These are phyloP conservation scores for Melikaiella ostensackeni DNA, from an alignment of 2,888 invertebrate genomes.

Conservation along the genomic window DNA sequence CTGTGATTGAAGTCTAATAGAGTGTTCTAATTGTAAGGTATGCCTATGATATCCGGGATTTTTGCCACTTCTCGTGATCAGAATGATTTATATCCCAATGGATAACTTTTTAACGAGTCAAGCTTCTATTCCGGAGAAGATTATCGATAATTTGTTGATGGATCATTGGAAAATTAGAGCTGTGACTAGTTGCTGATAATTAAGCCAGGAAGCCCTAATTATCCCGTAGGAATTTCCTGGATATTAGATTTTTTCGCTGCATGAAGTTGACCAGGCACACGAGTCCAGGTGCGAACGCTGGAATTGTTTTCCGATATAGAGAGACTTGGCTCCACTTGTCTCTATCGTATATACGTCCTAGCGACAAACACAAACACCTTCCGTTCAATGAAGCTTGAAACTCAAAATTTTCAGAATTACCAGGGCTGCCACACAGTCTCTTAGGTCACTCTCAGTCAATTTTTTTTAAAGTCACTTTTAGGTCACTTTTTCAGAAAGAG, in stretches of 20 bases:
- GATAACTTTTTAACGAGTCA: no score
- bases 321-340: background rate
- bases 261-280: background rate
- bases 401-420: background rate
- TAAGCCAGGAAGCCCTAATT: constrained; percentile 2
- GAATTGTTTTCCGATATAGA: constrained; percentile 34
- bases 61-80: no score
- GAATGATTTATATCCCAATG: no score
- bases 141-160: background rate
- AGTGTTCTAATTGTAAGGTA: no score
- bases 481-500: no score
- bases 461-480: no score
- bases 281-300: constrained; percentile 17
- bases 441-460: no score
- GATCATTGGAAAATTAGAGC: background rate
- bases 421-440: no score
- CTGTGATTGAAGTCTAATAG: no score
- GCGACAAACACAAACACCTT: background rate
- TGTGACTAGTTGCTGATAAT: constrained; percentile 2
- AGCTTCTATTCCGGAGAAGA: background rate
- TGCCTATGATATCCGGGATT: no score
- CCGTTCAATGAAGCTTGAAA: background rate
- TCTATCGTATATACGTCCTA: constrained; percentile 1
- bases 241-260: constrained; percentile 28
- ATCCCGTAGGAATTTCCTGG: constrained; percentile 1